Conservation (phyloP, 2,888 invertebrate species). For the Dasysyrphus tricinctus region DNA sequence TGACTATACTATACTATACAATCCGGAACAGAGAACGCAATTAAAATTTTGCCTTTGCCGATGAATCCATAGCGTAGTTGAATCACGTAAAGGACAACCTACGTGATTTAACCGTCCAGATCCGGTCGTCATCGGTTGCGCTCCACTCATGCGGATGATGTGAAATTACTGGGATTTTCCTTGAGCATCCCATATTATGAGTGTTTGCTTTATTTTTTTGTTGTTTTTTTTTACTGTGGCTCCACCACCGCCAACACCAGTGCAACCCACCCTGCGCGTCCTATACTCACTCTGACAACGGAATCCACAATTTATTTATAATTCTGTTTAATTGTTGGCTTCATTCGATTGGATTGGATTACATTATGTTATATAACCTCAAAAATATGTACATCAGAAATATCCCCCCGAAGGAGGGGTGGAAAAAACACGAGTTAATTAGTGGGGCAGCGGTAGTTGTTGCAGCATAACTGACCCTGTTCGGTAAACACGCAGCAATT, state of each 20-base stretch:
- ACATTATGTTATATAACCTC: slow-evolving; percentile 54
- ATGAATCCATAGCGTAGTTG: slow-evolving; percentile 52
- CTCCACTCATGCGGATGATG: slow-evolving; percentile 43
- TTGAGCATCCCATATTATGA: slow-evolving; percentile 47
- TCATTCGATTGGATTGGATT: slow-evolving; percentile 68
- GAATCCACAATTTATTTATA: slow-evolving; percentile 64
- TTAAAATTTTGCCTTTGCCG: slow-evolving; percentile 55
- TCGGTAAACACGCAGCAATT: slow-evolving; percentile 65
- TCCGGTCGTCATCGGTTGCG: slow-evolving; percentile 33
- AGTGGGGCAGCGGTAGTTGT: slow-evolving; percentile 31
- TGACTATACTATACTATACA: slow-evolving; percentile 2
- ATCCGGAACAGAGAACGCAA: slow-evolving; percentile 52
- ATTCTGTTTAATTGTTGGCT: slow-evolving; percentile 67
- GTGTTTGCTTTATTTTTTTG: slow-evolving; percentile 14
- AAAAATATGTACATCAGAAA: slow-evolving; percentile 27
- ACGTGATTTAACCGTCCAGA: slow-evolving; percentile 61
- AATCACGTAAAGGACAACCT: slow-evolving; percentile 71
- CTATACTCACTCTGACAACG: slow-evolving; percentile 21
- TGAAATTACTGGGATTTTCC: slow-evolving; percentile 64
- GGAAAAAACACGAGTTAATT: slow-evolving; percentile 58
- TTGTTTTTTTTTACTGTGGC: neutral
- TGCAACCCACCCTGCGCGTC: neutral
- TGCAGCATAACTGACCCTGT: slow-evolving; percentile 20
- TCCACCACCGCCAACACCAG: neutral
- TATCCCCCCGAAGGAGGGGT: neutral